Evolutionary conservation across 1,140 invertebrate genomes (phyloP), one percentile per base, ranked within the genome.

Genomic region (Pachyrhynchus sulphureomaculatus): DNA sequence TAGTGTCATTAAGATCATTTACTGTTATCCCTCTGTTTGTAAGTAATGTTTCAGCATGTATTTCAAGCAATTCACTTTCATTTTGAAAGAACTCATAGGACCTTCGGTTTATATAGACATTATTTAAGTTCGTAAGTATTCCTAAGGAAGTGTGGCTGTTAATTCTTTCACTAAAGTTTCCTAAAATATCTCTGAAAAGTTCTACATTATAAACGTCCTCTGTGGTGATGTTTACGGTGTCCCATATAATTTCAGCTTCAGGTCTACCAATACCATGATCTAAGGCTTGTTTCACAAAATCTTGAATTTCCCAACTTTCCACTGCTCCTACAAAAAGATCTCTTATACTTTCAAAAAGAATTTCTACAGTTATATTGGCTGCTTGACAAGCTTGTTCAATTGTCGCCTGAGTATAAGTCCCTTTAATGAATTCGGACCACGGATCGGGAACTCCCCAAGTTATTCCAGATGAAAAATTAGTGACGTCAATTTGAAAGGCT

Each of bases 201-300:
- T 13, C 3, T n/a, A 45, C 13, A 26, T 32, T 58, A 24, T 58
- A 48, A 2, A 58, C 55, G 10, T 59, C 26, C 4, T 48, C 13
- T 6, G 26, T 15, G 13, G 45, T 32, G 20, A 51, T n/a, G 18
- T 13, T 18, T 17, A 49, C 0, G 1, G 0, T 15, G 6, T 59
- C 32, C 57, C 57, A 59, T 13, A 59, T 59, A 10, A 26, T 37
- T n/a, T 51, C 24, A 13, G 57, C 57, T 15, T 58, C 15, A 0
- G 17, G 20, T 26, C 42, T 4, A n/a, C 13, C 13, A 24, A 58
- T 58, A 0, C 9, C 10, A 13, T 49, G 47, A 17, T 42, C 33
- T 20, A 13, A 3, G 6, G 23, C 12, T 12, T 51, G 23, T n/a
- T 29, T 6, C 0, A 59, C 21, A 21, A 49, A 37, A 41, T 41